Conservation (phyloP, 2,888 invertebrate species). For the Ischnus inquisitorius region DNA sequence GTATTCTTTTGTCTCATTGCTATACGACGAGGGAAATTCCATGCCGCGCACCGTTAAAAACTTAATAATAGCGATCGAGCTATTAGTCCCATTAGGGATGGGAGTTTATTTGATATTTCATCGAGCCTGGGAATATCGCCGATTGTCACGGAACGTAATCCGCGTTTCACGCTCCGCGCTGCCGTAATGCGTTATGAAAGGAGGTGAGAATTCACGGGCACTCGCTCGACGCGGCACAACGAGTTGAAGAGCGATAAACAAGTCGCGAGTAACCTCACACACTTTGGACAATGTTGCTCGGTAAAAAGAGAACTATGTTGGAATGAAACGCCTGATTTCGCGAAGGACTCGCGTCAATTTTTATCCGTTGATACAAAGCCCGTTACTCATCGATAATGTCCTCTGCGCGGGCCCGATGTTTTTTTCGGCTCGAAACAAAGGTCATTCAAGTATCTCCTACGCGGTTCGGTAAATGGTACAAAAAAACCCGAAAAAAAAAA, state of each 20-base stretch:
- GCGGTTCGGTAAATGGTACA: slow-evolving; percentile 6
- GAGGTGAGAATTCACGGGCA: slow-evolving; percentile 30
- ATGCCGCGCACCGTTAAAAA: not conserved
- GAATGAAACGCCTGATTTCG: not conserved
- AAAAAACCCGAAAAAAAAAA: slow-evolving; percentile 25
- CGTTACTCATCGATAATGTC: not conserved
- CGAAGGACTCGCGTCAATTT: slow-evolving; percentile 33
- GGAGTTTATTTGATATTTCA: not conserved
- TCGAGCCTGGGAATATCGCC: not conserved
- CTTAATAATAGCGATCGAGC: slow-evolving; percentile 4
- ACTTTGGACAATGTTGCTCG: not conserved
- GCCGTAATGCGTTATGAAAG: slow-evolving; percentile 21
- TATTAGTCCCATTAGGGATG: not conserved
- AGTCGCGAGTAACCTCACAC: not conserved
- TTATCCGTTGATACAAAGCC: not conserved
- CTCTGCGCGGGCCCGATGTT: not conserved
- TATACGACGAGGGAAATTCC: not conserved
- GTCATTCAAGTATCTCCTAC: not conserved
- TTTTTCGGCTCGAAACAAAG: slow-evolving; percentile 7
- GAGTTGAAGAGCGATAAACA: slow-evolving; percentile 22
- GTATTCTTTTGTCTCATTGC: slow-evolving; percentile 6
- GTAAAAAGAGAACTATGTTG: not conserved
- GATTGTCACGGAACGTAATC: slow-evolving; percentile 10
- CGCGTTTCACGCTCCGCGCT: not conserved
- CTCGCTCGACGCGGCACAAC: slow-evolving; percentile 32